A percentile compares a stretch with the other conserved stretches of the same genome.
phyloP scores from a whole-genome alignment of 2,888 invertebrate genomes.

The Chrysotoxum bicinctum region DNA sequence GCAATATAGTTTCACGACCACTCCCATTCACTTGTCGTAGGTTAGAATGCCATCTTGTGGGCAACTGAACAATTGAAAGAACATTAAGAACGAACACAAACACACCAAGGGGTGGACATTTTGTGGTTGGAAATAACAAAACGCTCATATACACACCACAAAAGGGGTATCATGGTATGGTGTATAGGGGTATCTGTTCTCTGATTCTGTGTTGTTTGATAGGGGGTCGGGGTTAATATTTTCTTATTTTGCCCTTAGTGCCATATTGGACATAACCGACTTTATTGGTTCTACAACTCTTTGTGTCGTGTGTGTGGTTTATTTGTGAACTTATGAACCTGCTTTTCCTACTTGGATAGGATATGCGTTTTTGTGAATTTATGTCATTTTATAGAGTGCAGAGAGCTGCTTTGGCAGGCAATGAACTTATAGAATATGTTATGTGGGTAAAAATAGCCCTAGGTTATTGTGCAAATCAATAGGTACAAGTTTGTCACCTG shows the following conservation, averaged over 20 bases:
- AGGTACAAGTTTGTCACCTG: neutral
- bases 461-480: neutral
- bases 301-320: slow-evolving; percentile 55
- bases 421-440: neutral
- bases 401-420: neutral
- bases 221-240: slow-evolving; percentile 60
- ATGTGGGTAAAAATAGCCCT: neutral
- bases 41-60: slow-evolving; percentile 52
- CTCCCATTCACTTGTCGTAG: slow-evolving; percentile 55
- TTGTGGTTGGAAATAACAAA: slow-evolving; percentile 61
- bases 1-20: slow-evolving; percentile 45
- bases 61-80: slow-evolving; percentile 23
- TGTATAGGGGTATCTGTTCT: neutral
- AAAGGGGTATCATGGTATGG: neutral
- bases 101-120: slow-evolving; percentile 38
- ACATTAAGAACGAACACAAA: slow-evolving; percentile 36
- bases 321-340: slow-evolving; percentile 67
- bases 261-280: slow-evolving; percentile 62
- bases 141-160: slow-evolving; percentile 53
- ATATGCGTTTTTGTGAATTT: slow-evolving; percentile 7
- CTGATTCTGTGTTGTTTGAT: neutral
- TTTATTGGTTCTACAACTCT: slow-evolving; percentile 67
- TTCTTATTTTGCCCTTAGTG: slow-evolving; percentile 68
- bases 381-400: neutral
- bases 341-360: neutral